phyloP scores from a whole-genome alignment of 2,113 vertebrate species.

The Salvelinus namaycush region DNA sequence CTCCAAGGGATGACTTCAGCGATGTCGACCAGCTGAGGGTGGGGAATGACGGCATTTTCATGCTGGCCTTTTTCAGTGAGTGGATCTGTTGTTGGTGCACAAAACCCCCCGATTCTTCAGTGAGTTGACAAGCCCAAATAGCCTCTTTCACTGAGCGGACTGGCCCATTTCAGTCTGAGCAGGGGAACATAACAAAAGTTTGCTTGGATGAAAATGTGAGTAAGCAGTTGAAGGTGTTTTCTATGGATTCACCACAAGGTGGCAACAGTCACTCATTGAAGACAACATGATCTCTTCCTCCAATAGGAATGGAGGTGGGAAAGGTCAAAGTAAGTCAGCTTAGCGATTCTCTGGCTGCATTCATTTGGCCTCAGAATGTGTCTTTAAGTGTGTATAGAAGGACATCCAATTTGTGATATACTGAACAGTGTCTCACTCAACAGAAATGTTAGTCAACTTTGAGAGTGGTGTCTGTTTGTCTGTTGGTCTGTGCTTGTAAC shows the following conservation, averaged over 20 bases:
- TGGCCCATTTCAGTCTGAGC: no score
- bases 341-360: neutral
- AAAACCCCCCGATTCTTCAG: no score
- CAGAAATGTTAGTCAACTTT: neutral
- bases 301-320: neutral
- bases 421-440: neutral
- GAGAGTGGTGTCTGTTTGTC: neutral
- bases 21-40: conserved; percentile 96
- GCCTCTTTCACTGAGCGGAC: no score
- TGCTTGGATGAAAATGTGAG: neutral
- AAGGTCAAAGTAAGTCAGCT: neutral
- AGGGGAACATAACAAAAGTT: no score
- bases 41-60: conserved; percentile 98
- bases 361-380: neutral
- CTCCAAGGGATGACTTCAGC: conserved; percentile 93
- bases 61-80: conserved; percentile 99
- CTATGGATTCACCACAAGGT: conserved; percentile 9
- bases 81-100: conserved; percentile 22
- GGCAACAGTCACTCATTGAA: neutral
- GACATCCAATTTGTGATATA: neutral
- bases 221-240: neutral
- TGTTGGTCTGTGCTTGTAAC: neutral
- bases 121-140: no score
- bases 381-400: neutral
- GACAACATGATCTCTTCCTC: neutral